A percentile compares a stretch with the other conserved stretches of the same genome.
Conservation (phyloP, 2,888 invertebrate species). For the Celastrina argiolus region DNA sequence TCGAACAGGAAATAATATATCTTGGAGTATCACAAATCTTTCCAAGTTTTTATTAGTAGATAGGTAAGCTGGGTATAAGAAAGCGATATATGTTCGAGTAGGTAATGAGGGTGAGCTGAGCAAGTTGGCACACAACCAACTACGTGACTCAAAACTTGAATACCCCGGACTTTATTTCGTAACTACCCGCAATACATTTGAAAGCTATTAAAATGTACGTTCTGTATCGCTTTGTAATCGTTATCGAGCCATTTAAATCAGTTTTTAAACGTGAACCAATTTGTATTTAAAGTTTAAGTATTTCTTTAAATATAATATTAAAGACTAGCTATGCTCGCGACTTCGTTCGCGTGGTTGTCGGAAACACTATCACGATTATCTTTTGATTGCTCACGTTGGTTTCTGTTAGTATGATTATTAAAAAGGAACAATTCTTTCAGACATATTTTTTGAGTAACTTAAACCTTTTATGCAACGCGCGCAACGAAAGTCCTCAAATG, state of each 20-base stretch:
- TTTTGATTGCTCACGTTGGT: too few relatives aligned
- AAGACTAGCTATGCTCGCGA: too few relatives aligned
- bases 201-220: constrained; percentile 9
- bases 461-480: too few relatives aligned
- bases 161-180: constrained; percentile 6
- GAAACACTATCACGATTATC: too few relatives aligned
- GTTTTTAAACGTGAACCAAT: neutral
- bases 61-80: neutral
- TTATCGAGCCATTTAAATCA: neutral
- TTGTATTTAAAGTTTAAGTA: neutral
- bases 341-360: too few relatives aligned
- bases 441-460: too few relatives aligned
- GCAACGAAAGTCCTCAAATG: too few relatives aligned
- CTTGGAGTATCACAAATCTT: constrained; percentile 10
- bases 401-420: too few relatives aligned
- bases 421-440: too few relatives aligned
- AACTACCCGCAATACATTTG: constrained; percentile 18
- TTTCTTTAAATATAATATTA: too few relatives aligned
- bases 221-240: constrained; percentile 7
- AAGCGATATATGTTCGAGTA: constrained; percentile 13
- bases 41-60: constrained; percentile 12
- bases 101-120: constrained; percentile 23
- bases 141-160: constrained; percentile 21
- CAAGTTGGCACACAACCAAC: constrained; percentile 23
- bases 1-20: constrained; percentile 6